A percentile compares a stretch with the other conserved stretches of the same genome.
phyloP scores from a whole-genome alignment of 2,113 vertebrate species.

The Vombatus ursinus region DNA sequence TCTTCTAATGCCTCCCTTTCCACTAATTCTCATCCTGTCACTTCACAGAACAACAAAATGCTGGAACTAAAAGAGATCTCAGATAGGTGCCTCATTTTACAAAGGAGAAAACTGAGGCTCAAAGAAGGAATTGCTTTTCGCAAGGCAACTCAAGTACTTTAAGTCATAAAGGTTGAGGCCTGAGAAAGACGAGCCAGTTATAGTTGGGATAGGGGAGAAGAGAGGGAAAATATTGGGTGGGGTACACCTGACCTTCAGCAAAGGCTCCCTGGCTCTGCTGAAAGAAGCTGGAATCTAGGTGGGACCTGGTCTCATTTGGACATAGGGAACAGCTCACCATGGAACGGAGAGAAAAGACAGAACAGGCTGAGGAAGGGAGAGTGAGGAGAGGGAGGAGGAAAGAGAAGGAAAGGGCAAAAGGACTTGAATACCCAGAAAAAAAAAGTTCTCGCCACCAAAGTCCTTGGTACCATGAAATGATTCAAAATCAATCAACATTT shows the following conservation, averaged over 20 bases:
- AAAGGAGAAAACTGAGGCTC: neutral
- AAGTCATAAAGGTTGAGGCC: neutral
- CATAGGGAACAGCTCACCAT: neutral
- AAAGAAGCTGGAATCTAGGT: neutral
- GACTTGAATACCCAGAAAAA: neutral
- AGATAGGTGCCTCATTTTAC: neutral
- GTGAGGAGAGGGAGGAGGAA: too few species aligned
- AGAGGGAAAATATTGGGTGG: too few species aligned
- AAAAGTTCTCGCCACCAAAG: neutral
- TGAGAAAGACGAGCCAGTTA: neutral
- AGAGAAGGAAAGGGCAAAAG: neutral
- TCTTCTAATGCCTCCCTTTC: neutral
- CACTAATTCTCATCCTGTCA: neutral
- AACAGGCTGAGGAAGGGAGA: neutral
- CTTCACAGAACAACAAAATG: neutral
- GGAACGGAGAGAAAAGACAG: neutral
- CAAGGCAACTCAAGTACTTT: neutral
- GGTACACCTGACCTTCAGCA: neutral
- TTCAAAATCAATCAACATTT: neutral
- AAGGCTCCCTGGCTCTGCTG: constrained; percentile 37
- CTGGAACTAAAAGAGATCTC: neutral
- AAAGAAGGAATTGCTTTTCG: neutral
- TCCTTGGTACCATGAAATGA: neutral
- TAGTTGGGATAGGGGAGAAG: too few species aligned
- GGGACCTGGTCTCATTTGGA: neutral